Conservation (phyloP, 2,113 vertebrate genomes). For the Todiramphus chloris region DNA sequence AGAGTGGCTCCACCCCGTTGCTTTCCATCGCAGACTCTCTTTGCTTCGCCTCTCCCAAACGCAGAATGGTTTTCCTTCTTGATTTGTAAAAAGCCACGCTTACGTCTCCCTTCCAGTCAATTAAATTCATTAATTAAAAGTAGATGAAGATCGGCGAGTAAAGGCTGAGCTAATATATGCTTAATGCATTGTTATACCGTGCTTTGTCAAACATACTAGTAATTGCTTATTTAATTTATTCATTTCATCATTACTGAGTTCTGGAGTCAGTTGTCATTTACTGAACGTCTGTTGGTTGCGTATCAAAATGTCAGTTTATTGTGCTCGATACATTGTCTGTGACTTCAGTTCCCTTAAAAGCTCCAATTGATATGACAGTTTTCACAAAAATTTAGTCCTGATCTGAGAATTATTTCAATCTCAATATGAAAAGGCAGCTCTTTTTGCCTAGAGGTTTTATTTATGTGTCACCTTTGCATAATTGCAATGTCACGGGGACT, state of each 20-base stretch:
- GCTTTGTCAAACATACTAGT: slow-evolving; percentile 42
- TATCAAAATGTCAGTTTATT: slow-evolving; percentile 21
- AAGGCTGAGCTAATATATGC: slow-evolving; percentile 43
- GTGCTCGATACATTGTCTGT: not conserved
- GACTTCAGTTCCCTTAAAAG: slow-evolving; percentile 33
- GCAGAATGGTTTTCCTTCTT: not conserved
- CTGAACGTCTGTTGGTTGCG: not conserved
- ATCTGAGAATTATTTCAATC: slow-evolving; percentile 6
- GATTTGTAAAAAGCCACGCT: not conserved
- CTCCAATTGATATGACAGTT: slow-evolving; percentile 54
- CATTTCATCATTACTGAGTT: not conserved
- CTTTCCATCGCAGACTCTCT: not conserved
- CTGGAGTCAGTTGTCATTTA: slow-evolving; percentile 19
- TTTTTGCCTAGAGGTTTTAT: not conserved
- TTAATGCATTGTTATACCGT: slow-evolving; percentile 36
- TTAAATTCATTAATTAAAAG: slow-evolving; percentile 57
- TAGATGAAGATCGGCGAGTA: slow-evolving; percentile 53
- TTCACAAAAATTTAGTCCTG: not conserved
- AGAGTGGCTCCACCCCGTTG: not conserved
- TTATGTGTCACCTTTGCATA: not conserved
- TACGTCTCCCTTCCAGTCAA: slow-evolving; percentile 27
- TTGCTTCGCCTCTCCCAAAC: not conserved
- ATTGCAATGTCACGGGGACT: not conserved
- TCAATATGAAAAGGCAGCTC: not conserved
- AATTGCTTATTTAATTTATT: slow-evolving; percentile 48